Percentiles rank a stretch among this genome's conserved stretches.
phyloP scores from a whole-genome alignment of 2,888 invertebrate genomes.

The Amaurobius ferox region DNA sequence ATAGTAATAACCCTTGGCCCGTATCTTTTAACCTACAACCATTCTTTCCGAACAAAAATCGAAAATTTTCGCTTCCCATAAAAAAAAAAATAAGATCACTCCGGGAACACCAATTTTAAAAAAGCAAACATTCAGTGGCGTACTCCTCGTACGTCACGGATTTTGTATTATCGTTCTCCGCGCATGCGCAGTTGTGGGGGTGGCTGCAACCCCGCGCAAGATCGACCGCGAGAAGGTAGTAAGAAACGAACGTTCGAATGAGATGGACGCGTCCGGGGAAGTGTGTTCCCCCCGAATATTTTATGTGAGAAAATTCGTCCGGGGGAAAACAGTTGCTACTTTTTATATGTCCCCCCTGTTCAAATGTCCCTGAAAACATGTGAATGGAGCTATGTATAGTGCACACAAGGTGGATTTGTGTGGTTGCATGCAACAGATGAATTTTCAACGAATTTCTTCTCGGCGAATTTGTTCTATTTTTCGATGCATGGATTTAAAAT shows the following conservation, averaged over 20 bases:
- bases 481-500: background rate
- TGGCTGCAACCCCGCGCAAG: conserved; percentile 37
- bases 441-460: background rate
- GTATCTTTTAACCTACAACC: no score
- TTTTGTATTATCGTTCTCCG: background rate
- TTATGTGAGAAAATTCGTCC: background rate
- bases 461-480: background rate
- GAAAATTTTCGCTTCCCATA: no score
- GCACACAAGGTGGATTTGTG: no score
- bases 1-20: no score
- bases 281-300: background rate
- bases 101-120: background rate
- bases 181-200: conserved; percentile 10
- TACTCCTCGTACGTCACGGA: conserved; percentile 1
- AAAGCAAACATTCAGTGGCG: background rate
- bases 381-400: no score
- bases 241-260: conserved; percentile 24
- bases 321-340: background rate
- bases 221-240: conserved; percentile 58
- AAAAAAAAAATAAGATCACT: no score
- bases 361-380: no score
- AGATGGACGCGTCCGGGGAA: background rate
- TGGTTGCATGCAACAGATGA: background rate
- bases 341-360: background rate
- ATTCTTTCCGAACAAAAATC: no score